Base-by-base conservation (phyloP, 2,888 invertebrate genomes). In the Galerucella calmariensis region DNA sequence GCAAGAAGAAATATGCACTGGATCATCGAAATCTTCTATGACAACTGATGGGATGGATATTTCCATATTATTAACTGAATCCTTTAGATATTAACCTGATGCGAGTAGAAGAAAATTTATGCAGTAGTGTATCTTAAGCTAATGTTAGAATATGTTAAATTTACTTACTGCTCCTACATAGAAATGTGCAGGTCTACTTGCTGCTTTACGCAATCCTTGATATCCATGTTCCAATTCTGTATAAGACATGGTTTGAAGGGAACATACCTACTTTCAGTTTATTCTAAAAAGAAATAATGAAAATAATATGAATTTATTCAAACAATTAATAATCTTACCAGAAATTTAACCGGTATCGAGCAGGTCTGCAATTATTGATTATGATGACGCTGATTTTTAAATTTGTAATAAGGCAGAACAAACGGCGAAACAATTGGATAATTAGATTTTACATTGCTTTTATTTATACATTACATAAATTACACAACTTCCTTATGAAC, bases 161-260 rank as follows among this genome's bases (percentile, higher is more conserved):
- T 53, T 80, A 90, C 91, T 91, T 90, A 92, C 91, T 84, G 90
- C 91, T 83, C 93, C 94, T 85, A 94, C 91, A 89, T 92, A 93
- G 89, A 94, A 94, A 84, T 93, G 91, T 78, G 91, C 92, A 79
- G 90, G 90, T 81, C 87, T 84, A 85, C 12, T 48, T 11, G 83
- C 77, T 69, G 91, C 91, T 88, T 93, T 94, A 86, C 92, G 92
- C 87, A 95, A 90, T 84, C 94, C 96, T 91, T 95, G 96, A 90
- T 96, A 96, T 82, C 96, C 96, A 90, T 95, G 94, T 90, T 96
- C 96, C 85, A 96, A 90, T 90, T 96, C 96, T 87, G 95, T 95
- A 89, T 96, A 96, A 87, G 96, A 96, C 96, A 96, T 96, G 81
- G 77, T 79, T 76, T 77, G 63, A 74, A 68, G 61, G 78, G 80